Evolutionary conservation across 2,888 invertebrate genomes (phyloP).

Genomic region (Pterostichus niger): DNA sequence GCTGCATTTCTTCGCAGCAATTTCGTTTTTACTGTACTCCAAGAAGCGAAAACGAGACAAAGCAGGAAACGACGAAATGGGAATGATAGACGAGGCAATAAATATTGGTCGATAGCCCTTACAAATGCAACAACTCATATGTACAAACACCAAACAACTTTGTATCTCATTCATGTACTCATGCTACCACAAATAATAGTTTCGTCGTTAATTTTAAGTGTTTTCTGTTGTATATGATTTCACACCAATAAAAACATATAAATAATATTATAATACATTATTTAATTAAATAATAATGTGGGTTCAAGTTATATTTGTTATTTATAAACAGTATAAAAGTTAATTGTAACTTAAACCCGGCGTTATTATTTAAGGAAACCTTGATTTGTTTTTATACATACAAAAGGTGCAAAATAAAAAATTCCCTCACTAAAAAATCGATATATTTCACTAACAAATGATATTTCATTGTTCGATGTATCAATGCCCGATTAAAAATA

Average conservation of each 20-base stretch:
- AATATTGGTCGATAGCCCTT: constrained; percentile 61
- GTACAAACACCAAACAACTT: constrained; percentile 47
- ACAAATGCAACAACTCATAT: constrained; percentile 19
- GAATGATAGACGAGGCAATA: constrained; percentile 90
- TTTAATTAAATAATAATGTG: background rate
- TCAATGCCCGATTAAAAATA: constrained; percentile 47
- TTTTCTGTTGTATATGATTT: constrained; percentile 58
- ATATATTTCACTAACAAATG: constrained; percentile 67
- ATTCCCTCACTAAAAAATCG: constrained; percentile 63
- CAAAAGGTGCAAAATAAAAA: constrained; percentile 46
- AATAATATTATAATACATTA: constrained; percentile 7
- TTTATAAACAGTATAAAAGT: background rate
- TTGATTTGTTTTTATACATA: constrained; percentile 7
- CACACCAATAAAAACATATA: constrained; percentile 42
- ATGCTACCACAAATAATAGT: constrained; percentile 42
- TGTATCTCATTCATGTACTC: constrained; percentile 40
- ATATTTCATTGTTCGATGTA: constrained; percentile 57
- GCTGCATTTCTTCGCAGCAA: constrained; percentile 84
- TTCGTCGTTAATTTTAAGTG: constrained; percentile 56
- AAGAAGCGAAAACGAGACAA: constrained; percentile 91
- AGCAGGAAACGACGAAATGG: constrained; percentile 89
- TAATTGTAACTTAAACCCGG: background rate
- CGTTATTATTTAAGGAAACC: background rate
- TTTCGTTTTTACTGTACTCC: constrained; percentile 89
- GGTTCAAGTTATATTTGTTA: background rate